Evolutionary conservation across 2,888 invertebrate species (phyloP), one percentile per base, ranked within the genome.

Genomic region (Drosophila yooni): DNA sequence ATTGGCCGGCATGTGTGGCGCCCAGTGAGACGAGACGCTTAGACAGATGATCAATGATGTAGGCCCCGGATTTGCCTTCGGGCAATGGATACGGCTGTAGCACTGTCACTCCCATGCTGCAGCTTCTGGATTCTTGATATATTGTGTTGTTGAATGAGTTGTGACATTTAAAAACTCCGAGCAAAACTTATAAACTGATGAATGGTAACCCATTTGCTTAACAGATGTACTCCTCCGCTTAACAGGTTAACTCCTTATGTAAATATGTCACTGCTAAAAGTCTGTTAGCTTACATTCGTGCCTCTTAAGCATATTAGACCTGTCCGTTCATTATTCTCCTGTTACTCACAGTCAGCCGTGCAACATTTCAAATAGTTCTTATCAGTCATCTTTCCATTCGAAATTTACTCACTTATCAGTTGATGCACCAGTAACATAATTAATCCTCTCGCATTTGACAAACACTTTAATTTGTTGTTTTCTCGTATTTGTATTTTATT

Each of bases 51-150:
- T 99, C 99, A 70, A 99, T 96, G 0, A 96, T 96, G 89, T 97
- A 97, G 0, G 97, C 96, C 0, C 98, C 98, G n/a, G 97, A 97
- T 88, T 97, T 96, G 72, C 97, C 98, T 81, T 98, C 98, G 0
- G 96, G 96, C 63, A 97, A 95, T 1, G 97, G 97, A 92, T 97
- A 98, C 76, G 96, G 97, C 91, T 98, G 97, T 66, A 99, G 94
- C 74, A 93, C 91, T 36, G 92, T 93, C 5, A 92, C 92, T 3
- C 92, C 92, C 92, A 92, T 92, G 43, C 8, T 58, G 0, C 33
- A 4, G 11, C 13, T 46, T 25, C 46, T 33, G 4, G 25, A 34
- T 56, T 48, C 11, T 10, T 10, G 21, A 15, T 56, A n/a, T 51
- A 38, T 6, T 43, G 15, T 10, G 27, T 25, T 29, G 10, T 53